Percentiles rank a stretch among this genome's conserved stretches.
Conservation (phyloP, 2,113 vertebrate genomes). For the pig (Sus scrofa) region T2T-Sscrofa CM000828.6:28801001-28801500, state of each 20-base stretch:
- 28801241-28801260: slow-evolving; percentile 78
- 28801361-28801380: slow-evolving; percentile 35
- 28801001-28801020: slow-evolving; percentile 57
- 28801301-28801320: slow-evolving; percentile 76
- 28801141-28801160: slow-evolving; percentile 68
- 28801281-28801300: slow-evolving; percentile 73
- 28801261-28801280: slow-evolving; percentile 65
- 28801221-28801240: slow-evolving; percentile 67
- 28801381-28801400: slow-evolving; percentile 73
- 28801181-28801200: slow-evolving; percentile 66
- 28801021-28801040: slow-evolving; percentile 73
- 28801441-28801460: slow-evolving; percentile 73
- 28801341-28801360: background rate
- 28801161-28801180: slow-evolving; percentile 64
- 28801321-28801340: slow-evolving; percentile 27
- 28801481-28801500: slow-evolving; percentile 70
- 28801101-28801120: slow-evolving; percentile 77
- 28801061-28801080: slow-evolving; percentile 35
- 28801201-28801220: slow-evolving; percentile 83
- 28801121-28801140: slow-evolving; percentile 75
- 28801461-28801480: slow-evolving; percentile 2
- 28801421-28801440: slow-evolving; percentile 77
- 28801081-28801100: background rate
- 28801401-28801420: slow-evolving; percentile 63
- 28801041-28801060: slow-evolving; percentile 54